These are phyloP conservation scores for Proctacanthus coquilletti DNA, from an alignment of 1,140 invertebrate genomes.

Conservation along the genomic window DNA sequence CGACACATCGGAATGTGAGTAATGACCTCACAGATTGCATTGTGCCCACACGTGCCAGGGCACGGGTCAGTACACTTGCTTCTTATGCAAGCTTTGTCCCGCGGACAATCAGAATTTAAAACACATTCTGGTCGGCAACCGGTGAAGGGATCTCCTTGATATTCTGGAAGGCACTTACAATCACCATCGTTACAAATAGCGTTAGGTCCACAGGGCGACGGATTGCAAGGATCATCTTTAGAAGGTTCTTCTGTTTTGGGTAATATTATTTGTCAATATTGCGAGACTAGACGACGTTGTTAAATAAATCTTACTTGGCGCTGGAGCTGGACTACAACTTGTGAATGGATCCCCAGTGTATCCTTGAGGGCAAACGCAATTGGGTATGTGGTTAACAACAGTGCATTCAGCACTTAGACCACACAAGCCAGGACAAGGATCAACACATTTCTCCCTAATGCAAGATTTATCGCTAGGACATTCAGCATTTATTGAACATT, in stretches of 20 bases:
- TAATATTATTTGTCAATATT: conserved; percentile 30
- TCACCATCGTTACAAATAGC: conserved; percentile 58
- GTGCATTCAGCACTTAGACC: conserved; percentile 59
- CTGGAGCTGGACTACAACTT: conserved; percentile 38
- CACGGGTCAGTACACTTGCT: conserved; percentile 67
- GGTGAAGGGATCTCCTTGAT: conserved; percentile 46
- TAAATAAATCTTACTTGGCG: too few species aligned
- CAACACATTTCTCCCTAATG: conserved; percentile 50
- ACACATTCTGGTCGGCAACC: conserved; percentile 54
- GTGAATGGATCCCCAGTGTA: conserved; percentile 65
- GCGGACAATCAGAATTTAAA: conserved; percentile 52
- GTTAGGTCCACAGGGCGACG: conserved; percentile 46
- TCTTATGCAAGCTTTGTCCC: conserved; percentile 51
- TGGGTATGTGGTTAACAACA: conserved; percentile 56
- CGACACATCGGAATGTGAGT: conserved; percentile 55
- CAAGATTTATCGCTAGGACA: conserved; percentile 60
- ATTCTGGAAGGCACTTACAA: conserved; percentile 51
- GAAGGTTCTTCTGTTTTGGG: conserved; percentile 42
- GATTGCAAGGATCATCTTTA: conserved; percentile 50
- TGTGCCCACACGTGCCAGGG: conserved; percentile 51
- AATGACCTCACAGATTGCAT: conserved; percentile 51
- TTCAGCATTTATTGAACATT: conserved; percentile 60
- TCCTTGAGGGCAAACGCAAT: conserved; percentile 59
- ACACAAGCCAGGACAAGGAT: conserved; percentile 58
- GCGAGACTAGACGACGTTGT: conserved; percentile 25